Evolutionary conservation across 2,888 invertebrate species (phyloP).

Genomic region (Protophormia terraenovae): DNA sequence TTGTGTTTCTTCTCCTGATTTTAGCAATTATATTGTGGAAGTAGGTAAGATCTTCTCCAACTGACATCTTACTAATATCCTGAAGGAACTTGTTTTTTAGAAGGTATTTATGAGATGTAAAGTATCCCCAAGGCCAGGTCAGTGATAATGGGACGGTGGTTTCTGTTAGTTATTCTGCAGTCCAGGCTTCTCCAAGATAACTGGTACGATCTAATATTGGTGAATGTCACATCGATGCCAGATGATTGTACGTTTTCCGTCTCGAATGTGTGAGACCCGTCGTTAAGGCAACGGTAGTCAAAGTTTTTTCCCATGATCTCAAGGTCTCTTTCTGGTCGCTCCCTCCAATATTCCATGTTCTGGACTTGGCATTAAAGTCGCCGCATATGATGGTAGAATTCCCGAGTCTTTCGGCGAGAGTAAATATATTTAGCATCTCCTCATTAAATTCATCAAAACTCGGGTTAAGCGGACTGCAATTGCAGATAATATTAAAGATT

Average conservation of each 20-base stretch:
- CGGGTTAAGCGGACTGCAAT: conserved; percentile 10
- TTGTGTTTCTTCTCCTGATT: background rate
- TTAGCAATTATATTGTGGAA: too few relatives aligned
- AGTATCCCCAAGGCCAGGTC: too few relatives aligned
- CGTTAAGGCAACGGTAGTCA: background rate
- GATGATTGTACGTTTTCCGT: background rate
- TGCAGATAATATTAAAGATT: conserved; percentile 27
- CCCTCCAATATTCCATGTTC: too few relatives aligned
- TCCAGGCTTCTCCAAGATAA: background rate
- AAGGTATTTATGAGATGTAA: background rate
- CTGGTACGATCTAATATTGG: background rate
- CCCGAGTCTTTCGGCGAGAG: background rate
- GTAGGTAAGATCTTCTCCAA: too few relatives aligned
- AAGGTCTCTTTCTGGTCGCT: background rate
- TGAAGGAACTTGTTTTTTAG: background rate
- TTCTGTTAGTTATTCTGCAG: background rate
- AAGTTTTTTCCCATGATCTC: background rate
- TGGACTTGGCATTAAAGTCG: background rate
- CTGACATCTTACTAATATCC: background rate
- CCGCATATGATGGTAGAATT: background rate
- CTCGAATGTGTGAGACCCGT: background rate
- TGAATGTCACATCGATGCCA: background rate
- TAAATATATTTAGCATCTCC: background rate
- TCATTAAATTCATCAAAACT: background rate
- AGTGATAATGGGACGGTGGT: background rate